These are phyloP conservation scores for Diaperis boleti DNA, from an alignment of 2,888 invertebrate species.

Conservation along the genomic window DNA sequence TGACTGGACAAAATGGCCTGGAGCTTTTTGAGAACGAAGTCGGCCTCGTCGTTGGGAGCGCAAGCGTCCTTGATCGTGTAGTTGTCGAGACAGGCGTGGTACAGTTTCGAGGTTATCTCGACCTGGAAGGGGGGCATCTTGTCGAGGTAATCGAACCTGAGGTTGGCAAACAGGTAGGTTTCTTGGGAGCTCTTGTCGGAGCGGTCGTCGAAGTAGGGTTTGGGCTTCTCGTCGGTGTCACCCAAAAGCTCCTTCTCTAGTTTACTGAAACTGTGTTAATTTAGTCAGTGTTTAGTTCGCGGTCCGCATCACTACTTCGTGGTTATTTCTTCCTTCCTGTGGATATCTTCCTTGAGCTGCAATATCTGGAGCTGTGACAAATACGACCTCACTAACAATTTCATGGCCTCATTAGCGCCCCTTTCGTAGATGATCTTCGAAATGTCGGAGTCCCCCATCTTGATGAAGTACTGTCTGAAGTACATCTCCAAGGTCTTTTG, in stretches of 20 bases:
- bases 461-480: slow-evolving; percentile 62
- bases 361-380: slow-evolving; percentile 65
- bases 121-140: slow-evolving; percentile 68
- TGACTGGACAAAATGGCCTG: slow-evolving; percentile 73
- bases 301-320: slow-evolving; percentile 1
- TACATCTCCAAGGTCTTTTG: slow-evolving; percentile 69
- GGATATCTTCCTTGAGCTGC: slow-evolving; percentile 59
- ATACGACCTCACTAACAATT: slow-evolving; percentile 73
- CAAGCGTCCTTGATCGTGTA: slow-evolving; percentile 35
- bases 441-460: slow-evolving; percentile 58
- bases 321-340: slow-evolving; percentile 33
- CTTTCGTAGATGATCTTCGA: slow-evolving; percentile 64
- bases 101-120: slow-evolving; percentile 61
- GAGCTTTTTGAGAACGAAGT: slow-evolving; percentile 62
- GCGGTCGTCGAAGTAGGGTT: slow-evolving; percentile 44
- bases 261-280: slow-evolving; percentile 28
- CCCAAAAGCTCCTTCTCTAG: slow-evolving; percentile 53
- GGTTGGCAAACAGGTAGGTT: slow-evolving; percentile 65
- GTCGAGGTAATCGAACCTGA: slow-evolving; percentile 67
- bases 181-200: slow-evolving; percentile 51
- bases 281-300: slow-evolving; percentile 20
- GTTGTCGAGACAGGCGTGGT: slow-evolving; percentile 56
- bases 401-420: slow-evolving; percentile 70
- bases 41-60: slow-evolving; percentile 55
- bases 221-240: slow-evolving; percentile 52